Conservation (phyloP, 2,888 invertebrate genomes). For the Zygaena filipendulae region DNA sequence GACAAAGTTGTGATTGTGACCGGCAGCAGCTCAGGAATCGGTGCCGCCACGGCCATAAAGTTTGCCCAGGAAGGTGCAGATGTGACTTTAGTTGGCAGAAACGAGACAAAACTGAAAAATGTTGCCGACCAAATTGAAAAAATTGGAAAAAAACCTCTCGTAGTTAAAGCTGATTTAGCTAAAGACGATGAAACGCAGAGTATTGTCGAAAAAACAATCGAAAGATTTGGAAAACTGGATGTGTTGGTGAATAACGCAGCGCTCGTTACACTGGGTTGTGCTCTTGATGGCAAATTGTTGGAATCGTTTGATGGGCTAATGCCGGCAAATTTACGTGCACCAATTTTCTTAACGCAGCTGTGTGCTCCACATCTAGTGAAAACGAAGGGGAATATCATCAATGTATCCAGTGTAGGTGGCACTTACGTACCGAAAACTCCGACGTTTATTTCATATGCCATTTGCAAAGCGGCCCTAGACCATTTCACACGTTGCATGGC, state of each 20-base stretch:
- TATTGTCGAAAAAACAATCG: slow-evolving; percentile 70
- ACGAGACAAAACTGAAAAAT: too few relatives aligned
- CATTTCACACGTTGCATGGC: slow-evolving; percentile 89
- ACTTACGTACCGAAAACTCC: slow-evolving; percentile 4
- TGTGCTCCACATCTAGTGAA: slow-evolving; percentile 18
- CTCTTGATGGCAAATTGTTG: slow-evolving; percentile 21
- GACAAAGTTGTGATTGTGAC: too few relatives aligned
- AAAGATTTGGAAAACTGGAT: slow-evolving; percentile 27
- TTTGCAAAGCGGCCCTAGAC: slow-evolving; percentile 72
- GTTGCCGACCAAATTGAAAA: too few relatives aligned
- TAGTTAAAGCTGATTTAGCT: too few relatives aligned
- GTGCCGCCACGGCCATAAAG: too few relatives aligned
- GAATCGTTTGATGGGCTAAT: slow-evolving; percentile 22
- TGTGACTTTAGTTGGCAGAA: too few relatives aligned
- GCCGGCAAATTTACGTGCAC: slow-evolving; percentile 24
- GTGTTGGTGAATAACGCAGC: slow-evolving; percentile 29
- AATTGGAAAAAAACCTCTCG: too few relatives aligned
- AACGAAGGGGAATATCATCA: slow-evolving; percentile 21
- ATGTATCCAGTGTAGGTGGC: slow-evolving; percentile 20
- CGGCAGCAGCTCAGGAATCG: too few relatives aligned
- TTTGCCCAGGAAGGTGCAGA: too few relatives aligned
- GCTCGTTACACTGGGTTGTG: slow-evolving; percentile 13
- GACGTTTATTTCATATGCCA: slow-evolving; percentile 17
- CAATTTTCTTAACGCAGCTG: slow-evolving; percentile 22
- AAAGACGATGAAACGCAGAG: slow-evolving; percentile 15